Evolutionary conservation across 2,113 vertebrate genomes (phyloP), one percentile per base, ranked within the genome.

Genomic region (Lanius ludovicianus): DNA sequence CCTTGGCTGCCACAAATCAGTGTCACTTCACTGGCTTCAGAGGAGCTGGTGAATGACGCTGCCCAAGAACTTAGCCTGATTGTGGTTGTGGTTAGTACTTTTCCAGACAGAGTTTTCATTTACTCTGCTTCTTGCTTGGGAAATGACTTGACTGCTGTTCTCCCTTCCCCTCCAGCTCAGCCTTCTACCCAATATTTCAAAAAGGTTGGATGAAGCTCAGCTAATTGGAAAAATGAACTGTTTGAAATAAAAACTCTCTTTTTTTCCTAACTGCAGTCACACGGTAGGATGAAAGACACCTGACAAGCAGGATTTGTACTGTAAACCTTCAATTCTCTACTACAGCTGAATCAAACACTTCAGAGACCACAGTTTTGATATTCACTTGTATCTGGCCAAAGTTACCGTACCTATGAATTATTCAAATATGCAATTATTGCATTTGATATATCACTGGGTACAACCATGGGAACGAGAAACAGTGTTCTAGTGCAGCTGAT

Each of bases 401-500:
- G 89, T 96, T 94, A 81, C 57, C 2, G 2, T 84, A 79, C 28
- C 84, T 56, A 97, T 96, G 94, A 96, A 97, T 96, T 96, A 97
- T 96, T 95, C 95, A 96, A 90, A 95, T 84, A 92, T 74, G 74
- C 78, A 93, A 95, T 97, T 95, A 95, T 96, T 95, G 83, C 87
- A 77, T 95, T 96, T 96, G 93, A 94, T 95, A 80, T 95, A 96
- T 83, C 93, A 83, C 91, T 95, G 76, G 75, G 41, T 95, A 93
- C 83, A 96, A 95, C 83, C 2, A n/a, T 82, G 83, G 63, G 93
- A 96, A 89, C 82, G 44, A 92, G 90, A 93, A 94, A 92, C 80
- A 83, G 76, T 90, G 94, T 93, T 96, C 96, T 95, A 93, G 81
- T 89, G 87, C 75, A 77, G 89, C 94, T 87, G 87, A 95, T 92